phyloP scores from a whole-genome alignment of 2,888 invertebrate species.

The Spodoptera littoralis region DNA sequence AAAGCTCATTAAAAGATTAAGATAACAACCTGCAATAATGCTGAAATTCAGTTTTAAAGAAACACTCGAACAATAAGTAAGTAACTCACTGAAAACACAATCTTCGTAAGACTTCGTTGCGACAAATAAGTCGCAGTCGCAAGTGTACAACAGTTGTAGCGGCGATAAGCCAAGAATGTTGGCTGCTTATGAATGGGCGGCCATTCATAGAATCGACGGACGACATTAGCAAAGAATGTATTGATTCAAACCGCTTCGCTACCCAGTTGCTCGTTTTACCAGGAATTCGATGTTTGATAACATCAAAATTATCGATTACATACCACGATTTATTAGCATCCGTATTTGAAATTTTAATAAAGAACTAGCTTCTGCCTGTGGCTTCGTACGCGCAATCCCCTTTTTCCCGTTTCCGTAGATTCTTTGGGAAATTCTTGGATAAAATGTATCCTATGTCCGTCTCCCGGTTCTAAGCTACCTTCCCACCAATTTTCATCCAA shows the following conservation, averaged over 20 bases:
- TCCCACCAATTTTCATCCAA: too few species aligned
- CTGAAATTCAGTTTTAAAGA: too few species aligned
- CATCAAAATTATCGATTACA: conserved; percentile 18
- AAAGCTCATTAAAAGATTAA: too few species aligned
- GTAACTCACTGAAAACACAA: too few species aligned
- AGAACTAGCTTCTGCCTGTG: too few species aligned
- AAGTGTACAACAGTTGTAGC: conserved; percentile 9
- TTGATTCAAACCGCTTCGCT: conserved; percentile 35
- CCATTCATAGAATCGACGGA: conserved; percentile 51
- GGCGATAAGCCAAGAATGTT: conserved; percentile 56
- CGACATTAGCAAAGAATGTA: conserved; percentile 57
- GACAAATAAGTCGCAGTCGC: conserved; percentile 9
- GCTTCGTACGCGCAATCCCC: too few species aligned
- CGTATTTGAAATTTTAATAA: neutral
- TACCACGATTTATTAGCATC: conserved; percentile 19
- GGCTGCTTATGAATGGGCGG: conserved; percentile 49
- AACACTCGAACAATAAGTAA: too few species aligned
- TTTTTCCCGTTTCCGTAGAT: too few species aligned
- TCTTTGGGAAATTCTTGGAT: too few species aligned
- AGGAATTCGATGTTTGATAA: conserved; percentile 33
- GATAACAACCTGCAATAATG: too few species aligned
- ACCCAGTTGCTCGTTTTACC: conserved; percentile 29
- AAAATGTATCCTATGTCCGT: too few species aligned
- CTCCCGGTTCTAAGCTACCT: too few species aligned
- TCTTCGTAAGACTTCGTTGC: neutral